A percentile compares a stretch with the other conserved stretches of the same genome.
These are phyloP conservation scores for Clostera curtula DNA, from an alignment of 2,888 invertebrate genomes.

Conservation along the genomic window DNA sequence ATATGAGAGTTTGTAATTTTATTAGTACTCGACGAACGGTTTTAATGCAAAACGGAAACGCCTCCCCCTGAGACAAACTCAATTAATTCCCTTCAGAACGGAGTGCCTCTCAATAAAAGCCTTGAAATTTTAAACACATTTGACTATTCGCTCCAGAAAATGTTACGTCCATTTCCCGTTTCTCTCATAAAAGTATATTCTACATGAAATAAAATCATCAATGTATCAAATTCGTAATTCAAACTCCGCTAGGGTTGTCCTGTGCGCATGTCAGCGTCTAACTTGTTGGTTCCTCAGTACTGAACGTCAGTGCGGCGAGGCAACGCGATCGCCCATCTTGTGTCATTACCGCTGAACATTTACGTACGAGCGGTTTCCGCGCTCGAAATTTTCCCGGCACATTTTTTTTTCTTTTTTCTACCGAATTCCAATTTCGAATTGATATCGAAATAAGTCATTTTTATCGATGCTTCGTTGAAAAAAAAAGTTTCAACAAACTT, in stretches of 20 bases:
- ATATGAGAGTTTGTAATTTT: slow-evolving; percentile 55
- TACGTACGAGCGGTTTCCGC: slow-evolving; percentile 34
- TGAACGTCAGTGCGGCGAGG: slow-evolving; percentile 66
- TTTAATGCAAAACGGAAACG: slow-evolving; percentile 66
- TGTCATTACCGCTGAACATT: slow-evolving; percentile 26
- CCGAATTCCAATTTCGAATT: slow-evolving; percentile 9
- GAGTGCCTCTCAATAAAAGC: slow-evolving; percentile 51
- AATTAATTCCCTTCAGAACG: slow-evolving; percentile 67
- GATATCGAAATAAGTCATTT: neutral
- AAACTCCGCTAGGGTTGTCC: slow-evolving; percentile 32
- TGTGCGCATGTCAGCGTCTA: slow-evolving; percentile 66
- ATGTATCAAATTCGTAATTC: slow-evolving; percentile 25
- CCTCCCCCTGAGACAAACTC: slow-evolving; percentile 67
- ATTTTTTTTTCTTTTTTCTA: slow-evolving; percentile 15
- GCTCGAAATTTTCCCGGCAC: slow-evolving; percentile 26
- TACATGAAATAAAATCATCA: slow-evolving; percentile 17
- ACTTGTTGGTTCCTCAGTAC: slow-evolving; percentile 62
- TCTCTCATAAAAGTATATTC: slow-evolving; percentile 4
- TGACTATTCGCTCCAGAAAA: slow-evolving; percentile 24
- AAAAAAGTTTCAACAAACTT: slow-evolving; percentile 7
- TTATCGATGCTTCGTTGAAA: slow-evolving; percentile 2
- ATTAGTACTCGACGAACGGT: slow-evolving; percentile 55
- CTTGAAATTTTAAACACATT: slow-evolving; percentile 66
- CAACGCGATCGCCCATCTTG: slow-evolving; percentile 45
- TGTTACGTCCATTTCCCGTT: slow-evolving; percentile 17